Conservation (phyloP, 2,113 vertebrate species). For the Scophthalmus maximus region DNA sequence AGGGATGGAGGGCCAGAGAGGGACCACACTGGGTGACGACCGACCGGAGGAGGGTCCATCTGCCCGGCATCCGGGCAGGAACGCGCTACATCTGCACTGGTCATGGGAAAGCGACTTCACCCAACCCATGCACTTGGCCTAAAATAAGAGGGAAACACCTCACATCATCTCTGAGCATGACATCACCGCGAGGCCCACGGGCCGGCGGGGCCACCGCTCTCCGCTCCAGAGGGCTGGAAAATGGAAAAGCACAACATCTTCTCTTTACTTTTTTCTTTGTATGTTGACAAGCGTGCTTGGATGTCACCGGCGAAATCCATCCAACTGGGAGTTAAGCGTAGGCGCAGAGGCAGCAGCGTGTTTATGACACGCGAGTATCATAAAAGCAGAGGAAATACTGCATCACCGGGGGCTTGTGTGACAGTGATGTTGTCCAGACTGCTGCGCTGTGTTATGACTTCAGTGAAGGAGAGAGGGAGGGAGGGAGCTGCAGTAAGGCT, state of each 20-base stretch:
- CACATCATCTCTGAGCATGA: slow-evolving; percentile 35
- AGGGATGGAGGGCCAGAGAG: slow-evolving; percentile 65
- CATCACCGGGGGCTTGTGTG: slow-evolving; percentile 59
- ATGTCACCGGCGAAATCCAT: slow-evolving; percentile 4
- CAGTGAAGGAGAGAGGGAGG: slow-evolving; percentile 24
- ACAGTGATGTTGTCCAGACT: slow-evolving; percentile 77
- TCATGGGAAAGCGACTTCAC: slow-evolving; percentile 11
- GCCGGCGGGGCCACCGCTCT: slow-evolving; percentile 2
- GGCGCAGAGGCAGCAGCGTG: slow-evolving; percentile 30
- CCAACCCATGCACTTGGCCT: neutral
- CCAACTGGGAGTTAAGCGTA: neutral
- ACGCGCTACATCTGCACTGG: slow-evolving; percentile 11
- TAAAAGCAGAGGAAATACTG: slow-evolving; percentile 67
- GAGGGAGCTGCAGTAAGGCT: slow-evolving; percentile 23
- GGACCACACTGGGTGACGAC: slow-evolving; percentile 70
- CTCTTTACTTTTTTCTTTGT: neutral
- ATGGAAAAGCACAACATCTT: slow-evolving; percentile 15
- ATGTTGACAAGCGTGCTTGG: neutral
- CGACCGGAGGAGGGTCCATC: slow-evolving; percentile 25
- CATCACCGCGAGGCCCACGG: slow-evolving; percentile 14
- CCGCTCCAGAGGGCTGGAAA: slow-evolving; percentile 16
- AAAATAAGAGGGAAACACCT: slow-evolving; percentile 18
- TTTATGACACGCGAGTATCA: slow-evolving; percentile 49
- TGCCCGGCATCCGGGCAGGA: slow-evolving; percentile 4
- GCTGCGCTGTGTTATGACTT: slow-evolving; percentile 59